Percentiles rank a stretch among this genome's conserved stretches.
Conservation (phyloP, 2,113 vertebrate genomes). For the Cebus imitator region DNA sequence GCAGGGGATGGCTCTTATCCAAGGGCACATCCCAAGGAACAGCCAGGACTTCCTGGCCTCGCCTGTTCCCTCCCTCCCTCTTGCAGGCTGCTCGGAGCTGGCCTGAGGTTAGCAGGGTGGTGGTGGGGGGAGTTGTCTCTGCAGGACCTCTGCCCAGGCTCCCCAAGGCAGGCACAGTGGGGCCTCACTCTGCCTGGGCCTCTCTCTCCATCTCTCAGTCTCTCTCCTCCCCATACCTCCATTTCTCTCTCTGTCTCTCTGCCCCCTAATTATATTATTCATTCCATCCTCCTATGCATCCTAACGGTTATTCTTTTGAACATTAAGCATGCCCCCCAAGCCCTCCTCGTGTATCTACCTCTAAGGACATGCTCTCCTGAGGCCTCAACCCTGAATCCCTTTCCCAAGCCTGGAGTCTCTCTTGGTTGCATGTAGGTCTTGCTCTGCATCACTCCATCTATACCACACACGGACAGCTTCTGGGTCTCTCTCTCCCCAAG, state of each 20-base stretch:
- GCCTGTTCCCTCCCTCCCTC: conserved; percentile 56
- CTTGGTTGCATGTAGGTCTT: conserved; percentile 26
- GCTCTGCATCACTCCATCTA: not conserved
- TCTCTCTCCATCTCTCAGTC: conserved; percentile 61
- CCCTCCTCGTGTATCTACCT: not conserved
- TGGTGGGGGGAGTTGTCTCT: conserved; percentile 54
- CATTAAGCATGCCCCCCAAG: conserved; percentile 11
- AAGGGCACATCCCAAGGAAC: conserved; percentile 37
- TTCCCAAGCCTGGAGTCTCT: conserved; percentile 26
- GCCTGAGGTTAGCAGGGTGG: conserved; percentile 65
- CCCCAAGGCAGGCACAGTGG: conserved; percentile 72
- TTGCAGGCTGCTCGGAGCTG: conserved; percentile 67
- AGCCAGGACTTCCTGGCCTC: conserved; percentile 57
- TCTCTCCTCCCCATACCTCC: conserved; percentile 55
- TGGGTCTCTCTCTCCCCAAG: not conserved
- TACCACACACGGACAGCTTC: not conserved
- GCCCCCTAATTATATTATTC: not conserved
- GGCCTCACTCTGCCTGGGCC: conserved; percentile 64
- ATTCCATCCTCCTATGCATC: conserved; percentile 39
- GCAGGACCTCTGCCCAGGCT: conserved; percentile 71
- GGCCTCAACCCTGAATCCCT: not conserved
- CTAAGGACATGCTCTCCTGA: conserved; percentile 33
- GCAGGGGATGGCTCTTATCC: conserved; percentile 36
- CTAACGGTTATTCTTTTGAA: conserved; percentile 27
- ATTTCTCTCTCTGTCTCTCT: not conserved